phyloP scores from a whole-genome alignment of 2,113 vertebrate species.

The Otus sunia region DNA sequence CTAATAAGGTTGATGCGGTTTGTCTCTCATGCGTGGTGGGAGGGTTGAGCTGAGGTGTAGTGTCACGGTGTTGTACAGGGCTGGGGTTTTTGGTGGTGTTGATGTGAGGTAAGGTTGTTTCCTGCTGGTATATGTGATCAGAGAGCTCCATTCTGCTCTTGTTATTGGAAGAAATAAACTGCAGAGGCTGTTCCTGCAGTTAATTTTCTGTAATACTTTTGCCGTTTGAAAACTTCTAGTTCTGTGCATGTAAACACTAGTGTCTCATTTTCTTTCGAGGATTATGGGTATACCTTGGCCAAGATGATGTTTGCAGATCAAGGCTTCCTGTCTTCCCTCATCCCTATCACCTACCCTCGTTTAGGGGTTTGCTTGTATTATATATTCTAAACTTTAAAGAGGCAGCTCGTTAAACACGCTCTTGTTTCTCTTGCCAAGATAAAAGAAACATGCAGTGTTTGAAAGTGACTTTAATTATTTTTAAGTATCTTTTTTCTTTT shows the following conservation, averaged over 20 bases:
- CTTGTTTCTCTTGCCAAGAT: not conserved
- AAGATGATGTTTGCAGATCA: not conserved
- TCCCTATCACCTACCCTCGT: not conserved
- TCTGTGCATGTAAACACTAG: not conserved
- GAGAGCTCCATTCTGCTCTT: not conserved
- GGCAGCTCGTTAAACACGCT: not conserved
- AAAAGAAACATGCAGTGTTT: not conserved
- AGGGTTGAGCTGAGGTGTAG: too few relatives aligned
- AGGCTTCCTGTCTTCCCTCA: not conserved
- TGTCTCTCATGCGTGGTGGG: accelerated
- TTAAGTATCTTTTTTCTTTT: not conserved
- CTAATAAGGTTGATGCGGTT: not conserved
- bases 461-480: not conserved
- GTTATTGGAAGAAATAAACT: not conserved
- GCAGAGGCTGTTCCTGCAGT: not conserved
- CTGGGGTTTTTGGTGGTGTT: not conserved
- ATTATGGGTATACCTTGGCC: not conserved
- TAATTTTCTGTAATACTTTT: not conserved
- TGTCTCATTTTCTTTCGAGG: not conserved
- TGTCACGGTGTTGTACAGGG: not conserved
- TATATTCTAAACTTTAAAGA: not conserved
- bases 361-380: not conserved
- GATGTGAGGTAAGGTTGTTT: not conserved
- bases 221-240: not conserved
- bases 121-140: not conserved